Base-by-base conservation (phyloP, 2,797 vertebrate species). In the Kryptolebias ocellatus region DNA sequence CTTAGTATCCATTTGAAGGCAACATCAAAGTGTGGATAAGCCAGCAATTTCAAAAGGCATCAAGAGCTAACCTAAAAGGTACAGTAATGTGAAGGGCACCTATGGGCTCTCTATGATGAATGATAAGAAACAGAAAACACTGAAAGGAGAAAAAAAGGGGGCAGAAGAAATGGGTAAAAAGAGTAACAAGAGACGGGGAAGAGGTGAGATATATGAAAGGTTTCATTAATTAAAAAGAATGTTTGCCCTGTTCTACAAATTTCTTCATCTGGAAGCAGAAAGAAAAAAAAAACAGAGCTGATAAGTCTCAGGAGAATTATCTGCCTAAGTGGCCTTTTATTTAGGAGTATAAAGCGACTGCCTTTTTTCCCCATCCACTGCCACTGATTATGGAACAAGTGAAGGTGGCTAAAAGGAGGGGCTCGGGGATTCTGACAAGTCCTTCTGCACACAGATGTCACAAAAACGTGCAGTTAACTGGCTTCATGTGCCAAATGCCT, bases 281-380 rank as follows among this genome's bases (percentile, higher is more conserved):
- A 79, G 82, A 81, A 84, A 85, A 83, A 80, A 84, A 85, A 70
- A 85, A 74, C 85, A 86, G 83, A 89, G 81, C 87, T 72, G 81
- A 91, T 78, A 84, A 90, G 84, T 89, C 82, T 90, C 79, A 80
- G 87, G 84, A 90, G 89, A 86, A 90, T 86, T 88, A 90, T 91
- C 83, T 81, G 81, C 85, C 84, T 92, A 92, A 93, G 88, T 91
- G 92, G 88, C 83, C 89, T 90, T 92, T 94, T 91, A 92, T 93
- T 91, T 83, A 80, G 84, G 89, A 85, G 91, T 91, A 86, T 92
- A 94, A 92, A 76, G 82, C 79, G 90, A 77, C 74, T 80, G 83
- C 74, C 59, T 74, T 76, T 78, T 82, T 87, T 88, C 80, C 11
- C 79, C 83, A 84, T 74, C 67, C 72, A 74, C 79, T 84, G 79